Evolutionary conservation across 2,113 vertebrate genomes (phyloP).

Genomic region (Ahaetulla prasina): DNA sequence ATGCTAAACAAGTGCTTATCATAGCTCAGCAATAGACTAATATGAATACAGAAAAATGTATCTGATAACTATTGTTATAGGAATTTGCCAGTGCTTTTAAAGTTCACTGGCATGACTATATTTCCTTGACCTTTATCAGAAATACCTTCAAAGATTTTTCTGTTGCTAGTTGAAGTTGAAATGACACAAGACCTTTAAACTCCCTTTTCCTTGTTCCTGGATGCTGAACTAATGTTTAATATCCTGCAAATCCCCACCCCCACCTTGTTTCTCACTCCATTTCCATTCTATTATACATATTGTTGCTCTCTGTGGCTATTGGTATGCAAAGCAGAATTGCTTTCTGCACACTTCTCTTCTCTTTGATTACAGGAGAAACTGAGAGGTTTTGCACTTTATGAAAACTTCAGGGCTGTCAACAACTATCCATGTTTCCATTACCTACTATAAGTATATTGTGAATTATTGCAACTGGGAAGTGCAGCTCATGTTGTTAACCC

Average conservation of each 20-base stretch:
- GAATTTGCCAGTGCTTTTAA: constrained; percentile 67
- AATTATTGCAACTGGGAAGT: background rate
- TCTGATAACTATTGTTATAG: constrained; percentile 44
- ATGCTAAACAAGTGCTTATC: constrained; percentile 67
- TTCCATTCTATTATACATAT: constrained; percentile 29
- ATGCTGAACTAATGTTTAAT: constrained; percentile 2
- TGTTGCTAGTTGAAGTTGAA: constrained; percentile 53
- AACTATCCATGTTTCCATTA: background rate
- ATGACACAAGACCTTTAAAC: constrained; percentile 61
- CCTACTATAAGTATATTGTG: background rate
- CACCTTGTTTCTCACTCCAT: background rate
- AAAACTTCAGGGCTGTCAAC: background rate
- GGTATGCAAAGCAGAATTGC: constrained; percentile 25
- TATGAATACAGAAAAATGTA: constrained; percentile 59
- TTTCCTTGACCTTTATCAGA: constrained; percentile 73
- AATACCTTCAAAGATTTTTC: constrained; percentile 60
- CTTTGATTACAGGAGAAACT: constrained; percentile 6
- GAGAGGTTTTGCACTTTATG: background rate
- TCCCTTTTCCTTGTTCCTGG: constrained; percentile 34
- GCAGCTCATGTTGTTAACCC: background rate
- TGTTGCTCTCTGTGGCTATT: background rate
- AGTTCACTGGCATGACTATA: constrained; percentile 74
- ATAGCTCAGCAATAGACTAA: constrained; percentile 55
- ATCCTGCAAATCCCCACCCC: background rate
- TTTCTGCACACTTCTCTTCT: constrained; percentile 23